phyloP scores from a whole-genome alignment of 2,113 vertebrate species.

The Esox niger region DNA sequence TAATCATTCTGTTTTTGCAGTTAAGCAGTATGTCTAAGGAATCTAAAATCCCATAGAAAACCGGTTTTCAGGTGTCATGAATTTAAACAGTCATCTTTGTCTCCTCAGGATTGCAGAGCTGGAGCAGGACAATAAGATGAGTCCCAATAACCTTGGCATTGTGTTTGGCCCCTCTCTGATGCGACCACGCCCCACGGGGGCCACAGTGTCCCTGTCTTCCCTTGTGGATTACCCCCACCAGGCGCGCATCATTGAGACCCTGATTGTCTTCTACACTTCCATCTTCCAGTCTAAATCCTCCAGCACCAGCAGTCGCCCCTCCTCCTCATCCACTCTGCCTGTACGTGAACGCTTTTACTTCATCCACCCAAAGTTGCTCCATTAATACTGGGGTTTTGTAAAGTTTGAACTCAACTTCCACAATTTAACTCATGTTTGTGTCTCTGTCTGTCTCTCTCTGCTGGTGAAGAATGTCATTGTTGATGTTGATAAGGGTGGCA shows the following conservation, averaged over 20 bases:
- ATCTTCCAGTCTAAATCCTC: conserved; percentile 72
- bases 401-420: neutral
- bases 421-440: neutral
- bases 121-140: conserved; percentile 97
- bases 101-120: conserved; percentile 84
- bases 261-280: conserved; percentile 84
- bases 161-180: conserved; percentile 95
- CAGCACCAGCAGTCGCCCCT: conserved; percentile 10
- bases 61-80: too few relatives aligned
- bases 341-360: conserved; percentile 28
- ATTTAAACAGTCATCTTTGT: too few relatives aligned
- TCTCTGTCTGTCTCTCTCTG: neutral
- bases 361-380: neutral
- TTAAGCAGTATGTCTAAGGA: too few relatives aligned
- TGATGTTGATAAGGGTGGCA: conserved; percentile 18
- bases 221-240: conserved; percentile 97
- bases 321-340: conserved; percentile 46
- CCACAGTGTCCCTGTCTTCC: conserved; percentile 91
- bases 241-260: conserved; percentile 86
- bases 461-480: conserved; percentile 46
- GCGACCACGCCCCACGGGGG: conserved; percentile 88
- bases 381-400: neutral
- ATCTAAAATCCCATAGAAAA: too few relatives aligned
- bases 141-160: conserved; percentile 89
- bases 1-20: too few relatives aligned